These are phyloP conservation scores for Pseudomyrmex dendroicus DNA, from an alignment of 1,140 invertebrate genomes.

Conservation along the genomic window DNA sequence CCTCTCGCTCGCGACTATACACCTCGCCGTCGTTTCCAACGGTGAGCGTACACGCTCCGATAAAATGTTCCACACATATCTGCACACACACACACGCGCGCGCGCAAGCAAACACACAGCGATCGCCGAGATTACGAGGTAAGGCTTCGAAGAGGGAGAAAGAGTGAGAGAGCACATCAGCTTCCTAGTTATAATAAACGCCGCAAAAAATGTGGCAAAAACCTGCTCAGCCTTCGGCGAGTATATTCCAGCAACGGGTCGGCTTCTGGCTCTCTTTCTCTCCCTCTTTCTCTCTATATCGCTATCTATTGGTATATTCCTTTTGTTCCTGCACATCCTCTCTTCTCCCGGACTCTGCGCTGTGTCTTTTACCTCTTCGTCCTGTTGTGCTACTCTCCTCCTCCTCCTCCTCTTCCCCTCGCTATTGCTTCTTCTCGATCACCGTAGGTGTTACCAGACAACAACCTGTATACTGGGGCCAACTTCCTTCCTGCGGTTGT, in stretches of 20 bases:
- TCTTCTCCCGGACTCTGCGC: conserved; percentile 41
- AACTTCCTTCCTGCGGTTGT: conserved; percentile 73
- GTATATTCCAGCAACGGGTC: conserved; percentile 65
- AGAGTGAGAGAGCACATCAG: conserved; percentile 68
- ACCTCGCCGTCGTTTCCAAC: conserved; percentile 44
- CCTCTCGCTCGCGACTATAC: conserved; percentile 43
- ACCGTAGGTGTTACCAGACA: conserved; percentile 71
- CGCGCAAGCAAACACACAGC: conserved; percentile 62
- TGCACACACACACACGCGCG: conserved; percentile 59
- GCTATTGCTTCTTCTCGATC: conserved; percentile 47
- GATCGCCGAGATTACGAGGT: conserved; percentile 71
- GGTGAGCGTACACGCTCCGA: conserved; percentile 49
- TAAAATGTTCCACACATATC: conserved; percentile 57
- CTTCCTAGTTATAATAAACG: conserved; percentile 84
- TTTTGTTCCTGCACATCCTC: conserved; percentile 65
- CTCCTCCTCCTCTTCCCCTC: conserved; percentile 41
- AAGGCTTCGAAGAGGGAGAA: conserved; percentile 64
- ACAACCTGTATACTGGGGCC: conserved; percentile 61
- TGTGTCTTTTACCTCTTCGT: conserved; percentile 44
- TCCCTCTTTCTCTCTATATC: conserved; percentile 66
- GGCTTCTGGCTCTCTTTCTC: conserved; percentile 61
- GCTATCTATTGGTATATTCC: conserved; percentile 58
- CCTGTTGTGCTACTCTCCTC: conserved; percentile 18
- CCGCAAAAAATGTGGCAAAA: conserved; percentile 80
- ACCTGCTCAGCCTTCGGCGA: conserved; percentile 83